These are phyloP conservation scores for Siniperca scherzeri DNA, from an alignment of 2,797 vertebrate genomes.

Conservation along the genomic window DNA sequence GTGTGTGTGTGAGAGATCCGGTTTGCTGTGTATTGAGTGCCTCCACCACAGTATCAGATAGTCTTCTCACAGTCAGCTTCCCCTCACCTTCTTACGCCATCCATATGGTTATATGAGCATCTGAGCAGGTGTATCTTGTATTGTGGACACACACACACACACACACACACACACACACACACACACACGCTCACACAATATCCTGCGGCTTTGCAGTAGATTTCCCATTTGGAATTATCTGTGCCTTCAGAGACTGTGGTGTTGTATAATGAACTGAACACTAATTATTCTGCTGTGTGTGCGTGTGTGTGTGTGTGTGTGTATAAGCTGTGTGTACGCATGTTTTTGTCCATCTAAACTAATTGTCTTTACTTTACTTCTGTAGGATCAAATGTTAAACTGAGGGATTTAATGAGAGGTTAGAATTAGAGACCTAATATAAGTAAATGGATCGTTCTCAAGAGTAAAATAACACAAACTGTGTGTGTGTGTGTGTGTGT, in stretches of 20 bases:
- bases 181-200: neutral
- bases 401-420: slow-evolving; percentile 6
- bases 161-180: slow-evolving; percentile 20
- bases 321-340: neutral
- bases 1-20: neutral
- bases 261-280: slow-evolving; percentile 49
- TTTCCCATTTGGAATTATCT: slow-evolving; percentile 34
- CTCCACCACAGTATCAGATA: slow-evolving; percentile 35
- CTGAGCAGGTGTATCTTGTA: slow-evolving; percentile 22
- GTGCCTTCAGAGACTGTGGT: slow-evolving; percentile 26
- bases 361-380: slow-evolving; percentile 24
- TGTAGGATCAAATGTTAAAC: slow-evolving; percentile 35
- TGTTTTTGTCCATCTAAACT: slow-evolving; percentile 1
- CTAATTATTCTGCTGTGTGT: slow-evolving; percentile 52
- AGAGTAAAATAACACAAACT: slow-evolving; percentile 14
- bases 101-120: slow-evolving; percentile 44
- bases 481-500: neutral
- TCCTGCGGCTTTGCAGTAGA: slow-evolving; percentile 33
- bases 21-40: slow-evolving; percentile 18
- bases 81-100: neutral
- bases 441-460: slow-evolving; percentile 25
- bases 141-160: slow-evolving; percentile 15
- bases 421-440: neutral
- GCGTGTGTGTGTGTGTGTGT: slow-evolving; percentile 19
- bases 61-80: slow-evolving; percentile 7